These are phyloP conservation scores for Punctoribates punctum DNA, from an alignment of 2,888 invertebrate genomes.

Conservation along the genomic window DNA sequence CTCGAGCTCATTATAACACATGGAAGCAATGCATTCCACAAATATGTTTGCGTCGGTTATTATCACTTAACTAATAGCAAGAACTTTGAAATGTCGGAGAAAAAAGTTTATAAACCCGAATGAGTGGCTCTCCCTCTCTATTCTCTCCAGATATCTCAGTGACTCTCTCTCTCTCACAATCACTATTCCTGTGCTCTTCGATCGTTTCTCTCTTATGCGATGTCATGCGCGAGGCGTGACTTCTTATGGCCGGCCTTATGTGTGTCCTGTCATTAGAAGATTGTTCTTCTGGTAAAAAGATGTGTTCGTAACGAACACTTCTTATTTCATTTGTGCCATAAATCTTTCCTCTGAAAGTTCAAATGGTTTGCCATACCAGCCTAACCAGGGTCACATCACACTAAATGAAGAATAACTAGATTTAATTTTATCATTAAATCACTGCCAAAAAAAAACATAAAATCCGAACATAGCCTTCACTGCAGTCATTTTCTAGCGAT, in stretches of 20 bases:
- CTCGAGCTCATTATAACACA: too few species aligned
- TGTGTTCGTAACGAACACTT: slow-evolving; percentile 18
- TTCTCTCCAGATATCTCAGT: background rate
- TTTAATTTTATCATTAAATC: too few species aligned
- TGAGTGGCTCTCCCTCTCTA: background rate
- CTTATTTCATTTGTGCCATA: slow-evolving; percentile 32
- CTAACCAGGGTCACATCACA: too few species aligned
- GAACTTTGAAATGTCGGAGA: too few species aligned
- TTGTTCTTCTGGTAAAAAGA: slow-evolving; percentile 12
- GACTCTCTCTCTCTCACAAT: background rate
- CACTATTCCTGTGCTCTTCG: background rate
- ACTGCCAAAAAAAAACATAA: too few species aligned
- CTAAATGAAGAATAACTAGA: too few species aligned
- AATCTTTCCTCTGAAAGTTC: too few species aligned
- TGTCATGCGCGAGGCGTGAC: slow-evolving; percentile 34
- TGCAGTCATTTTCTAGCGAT: too few species aligned
- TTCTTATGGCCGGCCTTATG: slow-evolving; percentile 1
- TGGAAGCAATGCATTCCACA: too few species aligned
- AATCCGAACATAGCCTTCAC: too few species aligned
- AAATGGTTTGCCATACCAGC: too few species aligned
- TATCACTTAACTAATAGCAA: background rate
- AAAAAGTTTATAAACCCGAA: background rate
- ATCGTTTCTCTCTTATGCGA: background rate
- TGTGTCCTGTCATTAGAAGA: slow-evolving; percentile 36
- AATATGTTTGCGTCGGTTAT: too few species aligned